A percentile compares a stretch with the other conserved stretches of the same genome.
Conservation (phyloP, 2,888 invertebrate species). For the Pyrochroa serraticornis region DNA sequence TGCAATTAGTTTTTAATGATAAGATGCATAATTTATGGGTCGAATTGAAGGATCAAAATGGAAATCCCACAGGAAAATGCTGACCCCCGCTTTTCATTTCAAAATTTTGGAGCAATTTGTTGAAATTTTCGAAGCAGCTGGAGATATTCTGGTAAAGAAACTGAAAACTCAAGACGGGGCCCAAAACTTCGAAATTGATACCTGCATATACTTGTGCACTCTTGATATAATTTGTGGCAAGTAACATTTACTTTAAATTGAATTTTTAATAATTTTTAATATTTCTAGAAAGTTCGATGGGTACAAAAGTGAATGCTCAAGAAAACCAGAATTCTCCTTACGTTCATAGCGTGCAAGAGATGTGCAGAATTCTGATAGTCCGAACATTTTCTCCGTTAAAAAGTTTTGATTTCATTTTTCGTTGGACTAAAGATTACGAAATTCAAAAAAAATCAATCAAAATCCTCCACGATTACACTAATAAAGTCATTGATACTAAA, state of each 20-base stretch:
- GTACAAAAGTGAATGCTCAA: slow-evolving; percentile 75
- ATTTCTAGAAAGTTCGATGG: slow-evolving; percentile 75
- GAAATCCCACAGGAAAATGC: slow-evolving; percentile 70
- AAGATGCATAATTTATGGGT: too few relatives aligned
- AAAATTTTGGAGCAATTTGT: slow-evolving; percentile 75
- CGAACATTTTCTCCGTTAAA: slow-evolving; percentile 18
- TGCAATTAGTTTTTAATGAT: too few relatives aligned
- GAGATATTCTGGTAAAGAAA: slow-evolving; percentile 63
- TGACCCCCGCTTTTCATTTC: slow-evolving; percentile 82
- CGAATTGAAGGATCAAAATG: too few relatives aligned
- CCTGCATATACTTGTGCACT: slow-evolving; percentile 65
- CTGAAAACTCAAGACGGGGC: slow-evolving; percentile 55
- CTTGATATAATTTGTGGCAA: slow-evolving; percentile 69
- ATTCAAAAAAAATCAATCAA: slow-evolving; percentile 60
- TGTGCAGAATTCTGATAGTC: slow-evolving; percentile 43
- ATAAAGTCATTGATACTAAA: slow-evolving; percentile 62
- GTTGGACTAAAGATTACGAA: slow-evolving; percentile 64
- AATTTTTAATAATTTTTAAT: too few relatives aligned
- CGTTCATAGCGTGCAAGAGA: slow-evolving; percentile 71
- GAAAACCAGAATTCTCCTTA: slow-evolving; percentile 71
- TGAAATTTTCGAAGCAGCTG: slow-evolving; percentile 71
- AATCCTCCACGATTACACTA: slow-evolving; percentile 62
- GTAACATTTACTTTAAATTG: too few relatives aligned
- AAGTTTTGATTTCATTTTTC: slow-evolving; percentile 57
- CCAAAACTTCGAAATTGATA: slow-evolving; percentile 65